Conservation (phyloP, 2,797 vertebrate genomes). For the Parauchenoglanis punctatus region DNA sequence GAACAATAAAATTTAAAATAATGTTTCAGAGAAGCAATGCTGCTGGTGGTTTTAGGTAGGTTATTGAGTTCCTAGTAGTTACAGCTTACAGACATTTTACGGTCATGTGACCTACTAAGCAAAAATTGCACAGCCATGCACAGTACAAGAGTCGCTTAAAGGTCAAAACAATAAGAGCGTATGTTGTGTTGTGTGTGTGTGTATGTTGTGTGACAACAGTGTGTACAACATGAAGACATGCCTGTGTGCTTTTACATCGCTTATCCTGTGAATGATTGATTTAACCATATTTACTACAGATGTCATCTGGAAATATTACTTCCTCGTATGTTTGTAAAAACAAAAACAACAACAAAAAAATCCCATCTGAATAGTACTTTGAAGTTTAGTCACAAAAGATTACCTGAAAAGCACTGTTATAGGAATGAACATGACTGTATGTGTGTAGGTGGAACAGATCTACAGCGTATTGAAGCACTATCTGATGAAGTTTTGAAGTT, state of each 20-base stretch:
- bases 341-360: too few species aligned
- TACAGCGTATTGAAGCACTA: conserved; percentile 88
- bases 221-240: not conserved
- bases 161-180: not conserved
- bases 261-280: not conserved
- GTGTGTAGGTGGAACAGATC: conserved; percentile 77
- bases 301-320: not conserved
- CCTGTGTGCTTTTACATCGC: not conserved
- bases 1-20: not conserved
- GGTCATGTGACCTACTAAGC: not conserved
- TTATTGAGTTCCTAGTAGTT: not conserved
- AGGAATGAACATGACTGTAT: not conserved
- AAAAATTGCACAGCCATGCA: not conserved
- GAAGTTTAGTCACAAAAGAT: not conserved
- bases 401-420: not conserved
- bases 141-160: not conserved
- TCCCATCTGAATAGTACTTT: not conserved
- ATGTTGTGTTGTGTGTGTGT: not conserved
- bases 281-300: not conserved
- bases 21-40: not conserved
- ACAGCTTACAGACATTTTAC: not conserved
- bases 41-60: not conserved
- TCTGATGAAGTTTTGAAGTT: conserved; percentile 90
- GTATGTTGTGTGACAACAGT: not conserved
- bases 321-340: too few species aligned